Conservation (phyloP, 2,888 invertebrate species). For the Ellobium chinense region DNA sequence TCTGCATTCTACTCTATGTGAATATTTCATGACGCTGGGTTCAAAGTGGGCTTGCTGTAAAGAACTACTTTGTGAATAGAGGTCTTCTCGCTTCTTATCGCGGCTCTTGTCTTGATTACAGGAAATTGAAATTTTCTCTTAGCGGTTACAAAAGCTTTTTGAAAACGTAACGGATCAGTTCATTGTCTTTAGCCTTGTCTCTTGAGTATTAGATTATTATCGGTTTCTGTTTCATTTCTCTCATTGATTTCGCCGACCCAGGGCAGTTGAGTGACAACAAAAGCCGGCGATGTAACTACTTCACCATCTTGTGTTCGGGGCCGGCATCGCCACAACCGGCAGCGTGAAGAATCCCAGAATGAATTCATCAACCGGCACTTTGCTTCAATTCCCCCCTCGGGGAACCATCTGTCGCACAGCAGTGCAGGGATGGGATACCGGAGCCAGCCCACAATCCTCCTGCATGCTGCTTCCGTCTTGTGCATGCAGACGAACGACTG, state of each 20-base stretch:
- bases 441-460: background rate
- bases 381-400: background rate
- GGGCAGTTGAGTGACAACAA: background rate
- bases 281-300: background rate
- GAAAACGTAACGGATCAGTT: background rate
- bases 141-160: background rate
- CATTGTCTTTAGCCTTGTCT: background rate
- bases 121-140: slow-evolving; percentile 5
- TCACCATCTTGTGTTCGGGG: background rate
- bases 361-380: background rate
- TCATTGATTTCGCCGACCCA: background rate
- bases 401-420: background rate
- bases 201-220: background rate
- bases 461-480: background rate
- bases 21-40: background rate
- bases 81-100: background rate
- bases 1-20: background rate
- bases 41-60: background rate
- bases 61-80: background rate
- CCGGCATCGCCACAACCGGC: background rate
- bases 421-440: background rate
- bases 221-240: background rate
- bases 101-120: background rate
- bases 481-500: no score
- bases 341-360: background rate